These are phyloP conservation scores for Pangasius larnaudii DNA, from an alignment of 2,797 vertebrate genomes.

Conservation along the genomic window DNA sequence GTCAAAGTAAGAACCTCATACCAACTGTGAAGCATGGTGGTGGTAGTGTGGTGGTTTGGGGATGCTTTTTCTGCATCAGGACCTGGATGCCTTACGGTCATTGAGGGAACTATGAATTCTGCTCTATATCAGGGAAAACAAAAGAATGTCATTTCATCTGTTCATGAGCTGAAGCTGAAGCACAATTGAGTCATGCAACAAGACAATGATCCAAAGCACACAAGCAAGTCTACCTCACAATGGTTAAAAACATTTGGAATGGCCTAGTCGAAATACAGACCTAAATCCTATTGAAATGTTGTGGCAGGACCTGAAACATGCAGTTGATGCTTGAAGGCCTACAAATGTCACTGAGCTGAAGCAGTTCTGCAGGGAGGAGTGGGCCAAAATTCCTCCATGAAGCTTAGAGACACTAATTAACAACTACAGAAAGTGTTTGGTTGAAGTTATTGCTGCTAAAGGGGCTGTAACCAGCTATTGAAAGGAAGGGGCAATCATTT, in stretches of 20 bases:
- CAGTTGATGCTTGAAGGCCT: no score
- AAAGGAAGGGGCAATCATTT: no score
- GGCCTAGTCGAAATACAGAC: background rate
- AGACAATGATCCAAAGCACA: background rate
- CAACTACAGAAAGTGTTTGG: background rate
- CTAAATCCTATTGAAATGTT: background rate
- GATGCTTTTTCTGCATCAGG: no score
- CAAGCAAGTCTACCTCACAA: background rate
- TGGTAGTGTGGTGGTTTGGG: background rate
- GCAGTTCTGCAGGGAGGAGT: no score
- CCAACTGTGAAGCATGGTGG: background rate
- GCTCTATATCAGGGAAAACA: no score
- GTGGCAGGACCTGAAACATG: background rate
- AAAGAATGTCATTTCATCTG: no score
- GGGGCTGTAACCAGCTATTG: no score
- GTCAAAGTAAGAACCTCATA: background rate
- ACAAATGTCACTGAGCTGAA: no score
- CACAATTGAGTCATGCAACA: no score
- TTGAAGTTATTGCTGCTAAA: background rate
- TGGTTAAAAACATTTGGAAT: background rate
- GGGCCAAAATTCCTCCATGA: background rate
- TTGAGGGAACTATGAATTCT: no score
- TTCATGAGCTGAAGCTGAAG: no score
- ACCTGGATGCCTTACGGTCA: no score
- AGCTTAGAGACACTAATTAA: background rate